Evolutionary conservation across 1,140 invertebrate genomes (phyloP), one percentile per base, ranked within the genome.

Genomic region (Drosophila baimaii): DNA sequence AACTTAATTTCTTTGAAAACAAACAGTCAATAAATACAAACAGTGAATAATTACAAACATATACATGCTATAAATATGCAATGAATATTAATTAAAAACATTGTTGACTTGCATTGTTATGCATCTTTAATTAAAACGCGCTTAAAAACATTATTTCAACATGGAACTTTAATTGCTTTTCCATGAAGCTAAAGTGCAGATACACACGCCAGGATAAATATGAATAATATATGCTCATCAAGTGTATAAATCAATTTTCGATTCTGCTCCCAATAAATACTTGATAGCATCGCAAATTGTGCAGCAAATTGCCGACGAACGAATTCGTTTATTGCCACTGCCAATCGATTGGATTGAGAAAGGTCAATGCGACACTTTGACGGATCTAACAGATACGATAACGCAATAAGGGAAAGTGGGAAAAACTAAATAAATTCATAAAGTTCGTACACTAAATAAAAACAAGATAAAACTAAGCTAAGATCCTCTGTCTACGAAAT

Each of bases 261-360:
- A 27, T 33, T n/a, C n/a, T 19, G 31, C 19, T 27, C 15, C 17
- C 10, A 3, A 47, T 71, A 35, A 71, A 71, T 71, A n/a, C 13
- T 71, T 71, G 54, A 71, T 71, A 15, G 33, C 41, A 58, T 58
- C 31, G 51, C 41, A 71, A 71, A 68, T 69, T 43, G 65, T 43
- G 35, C 65, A 27, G 61, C 46, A 69, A 69, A 64, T 41, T 47
- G 59, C 43, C 43, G 31, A 31, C 17, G 17, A 47, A 71, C 66
- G 33, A 71, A 58, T 71, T 71, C n/a, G 44, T 71, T 71, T 71
- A 58, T 71, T 49, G 27, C 21, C 41, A 39, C 33, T 21, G 41
- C n/a, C 65, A 57, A 71, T 71, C 66, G 68, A 71, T 71, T 71
- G 19, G 19, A 58, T 71, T 71, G 25, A 17, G 17, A 39, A 56